Conservation (phyloP, 2,888 invertebrate genomes). For the Pollenia labialis region DNA sequence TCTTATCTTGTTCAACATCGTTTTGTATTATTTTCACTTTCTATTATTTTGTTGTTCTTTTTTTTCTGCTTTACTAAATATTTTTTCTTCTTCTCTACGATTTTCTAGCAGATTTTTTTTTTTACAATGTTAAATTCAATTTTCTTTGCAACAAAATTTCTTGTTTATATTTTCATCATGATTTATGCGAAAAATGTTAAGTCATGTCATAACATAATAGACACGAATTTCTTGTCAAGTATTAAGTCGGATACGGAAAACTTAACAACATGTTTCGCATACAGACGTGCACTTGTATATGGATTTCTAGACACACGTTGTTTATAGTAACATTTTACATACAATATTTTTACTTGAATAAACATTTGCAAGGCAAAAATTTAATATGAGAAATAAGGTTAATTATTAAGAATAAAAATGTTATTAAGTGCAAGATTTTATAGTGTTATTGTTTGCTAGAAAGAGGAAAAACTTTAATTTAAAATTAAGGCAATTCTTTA, state of each 20-base stretch:
- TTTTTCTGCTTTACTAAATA: background rate
- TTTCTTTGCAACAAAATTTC: constrained; percentile 32
- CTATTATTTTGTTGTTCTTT: background rate
- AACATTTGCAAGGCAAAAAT: constrained; percentile 22
- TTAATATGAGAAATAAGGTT: constrained; percentile 32
- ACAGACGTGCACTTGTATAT: constrained; percentile 20
- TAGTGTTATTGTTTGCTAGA: background rate
- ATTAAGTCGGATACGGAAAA: constrained; percentile 47
- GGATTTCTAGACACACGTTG: background rate
- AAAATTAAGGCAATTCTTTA: too few relatives aligned
- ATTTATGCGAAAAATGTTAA: constrained; percentile 73
- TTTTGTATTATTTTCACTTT: constrained; percentile 5
- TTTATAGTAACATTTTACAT: background rate
- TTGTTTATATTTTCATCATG: constrained; percentile 55
- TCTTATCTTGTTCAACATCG: background rate
- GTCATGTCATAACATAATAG: constrained; percentile 71
- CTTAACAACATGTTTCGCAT: constrained; percentile 53
- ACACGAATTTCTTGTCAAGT: constrained; percentile 64
- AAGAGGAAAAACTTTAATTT: background rate
- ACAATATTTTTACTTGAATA: background rate
- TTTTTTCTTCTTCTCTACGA: background rate
- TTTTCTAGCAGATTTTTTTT: background rate
- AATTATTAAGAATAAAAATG: constrained; percentile 10
- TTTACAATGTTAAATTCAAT: constrained; percentile 32
- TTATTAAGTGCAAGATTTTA: too few relatives aligned